Evolutionary conservation across 1,140 invertebrate genomes (phyloP), one percentile per base, ranked within the genome.

Genomic region (Ceratina calcarata): DNA sequence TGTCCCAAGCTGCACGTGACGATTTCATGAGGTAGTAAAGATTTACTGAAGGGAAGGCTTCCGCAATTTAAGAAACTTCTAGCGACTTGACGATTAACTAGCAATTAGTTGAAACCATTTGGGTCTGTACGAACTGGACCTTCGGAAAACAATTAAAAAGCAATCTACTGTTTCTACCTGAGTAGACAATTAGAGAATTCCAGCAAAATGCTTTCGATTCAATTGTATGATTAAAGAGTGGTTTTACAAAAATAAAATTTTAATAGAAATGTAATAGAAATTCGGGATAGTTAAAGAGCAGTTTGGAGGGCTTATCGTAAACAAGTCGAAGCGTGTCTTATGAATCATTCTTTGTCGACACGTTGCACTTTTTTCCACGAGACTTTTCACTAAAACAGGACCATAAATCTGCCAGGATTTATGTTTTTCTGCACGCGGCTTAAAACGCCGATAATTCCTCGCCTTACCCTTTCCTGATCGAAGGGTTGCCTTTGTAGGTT

Each of bases 321-420:
- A 20, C n/a, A 22, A 18, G 0, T 15, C 20, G 10, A 22, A 15
- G 2, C 12, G 1, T 15, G 8, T 15, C 13, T 12, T 4, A 20
- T 79, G 78, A 74, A 53, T 79, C 77, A 67, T 3, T 15, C 51
- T 66, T 22, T 74, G 51, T 79, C 66, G 37, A 74, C 24, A 66
- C 18, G 15, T 0, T 15, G 3, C 16, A 1, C 16, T 20, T 79
- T 57, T 55, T 24, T 10, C 37, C n/a, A 1, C 16, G 10, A 22
- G 22, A 55, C 16, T 51, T 61, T 74, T 45, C 12, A 16, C n/a
- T 18, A 74, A 74, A 79, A 37, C 70, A 79, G 49, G 20, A 0
- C 24, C 24, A 37, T 79, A 67, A 67, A 79, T 79, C 61, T 51
- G 15, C 3, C 37, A 7, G 15, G 27, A 58, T 61, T 18, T 6